Conservation (phyloP, 2,888 invertebrate species). For the Pycnomerus fuliginosus region DNA sequence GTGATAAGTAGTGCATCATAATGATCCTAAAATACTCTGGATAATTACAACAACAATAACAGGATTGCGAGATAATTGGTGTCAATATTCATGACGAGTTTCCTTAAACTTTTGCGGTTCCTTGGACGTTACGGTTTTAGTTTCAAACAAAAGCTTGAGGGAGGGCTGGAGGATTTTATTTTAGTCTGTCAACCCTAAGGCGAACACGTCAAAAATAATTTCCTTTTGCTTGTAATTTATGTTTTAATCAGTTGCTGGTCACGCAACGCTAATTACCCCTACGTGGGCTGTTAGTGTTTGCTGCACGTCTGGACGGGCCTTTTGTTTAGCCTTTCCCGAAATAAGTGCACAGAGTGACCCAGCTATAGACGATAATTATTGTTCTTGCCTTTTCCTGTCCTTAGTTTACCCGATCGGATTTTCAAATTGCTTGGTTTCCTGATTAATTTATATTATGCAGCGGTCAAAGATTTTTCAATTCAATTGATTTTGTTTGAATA, state of each 20-base stretch:
- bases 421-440: too few relatives aligned
- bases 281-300: constrained; percentile 45
- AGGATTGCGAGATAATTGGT: constrained; percentile 7
- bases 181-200: constrained; percentile 34
- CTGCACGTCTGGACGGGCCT: constrained; percentile 34
- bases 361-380: constrained; percentile 9
- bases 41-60: too few relatives aligned
- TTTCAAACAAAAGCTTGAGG: constrained; percentile 9
- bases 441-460: too few relatives aligned
- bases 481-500: too few relatives aligned
- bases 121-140: constrained; percentile 16
- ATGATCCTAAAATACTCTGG: too few relatives aligned
- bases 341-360: constrained; percentile 20
- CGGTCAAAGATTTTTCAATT: too few relatives aligned
- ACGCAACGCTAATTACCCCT: constrained; percentile 53
- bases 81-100: too few relatives aligned
- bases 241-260: constrained; percentile 53
- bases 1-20: constrained; percentile 35
- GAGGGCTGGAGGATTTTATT: constrained; percentile 22
- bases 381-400: constrained; percentile 1
- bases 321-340: constrained; percentile 31
- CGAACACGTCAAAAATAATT: constrained; percentile 50
- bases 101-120: too few relatives aligned
- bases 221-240: constrained; percentile 51
- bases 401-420: too few relatives aligned